Base-by-base conservation (phyloP, 1,140 invertebrate genomes). In the Drosophila sturtevanti region DNA sequence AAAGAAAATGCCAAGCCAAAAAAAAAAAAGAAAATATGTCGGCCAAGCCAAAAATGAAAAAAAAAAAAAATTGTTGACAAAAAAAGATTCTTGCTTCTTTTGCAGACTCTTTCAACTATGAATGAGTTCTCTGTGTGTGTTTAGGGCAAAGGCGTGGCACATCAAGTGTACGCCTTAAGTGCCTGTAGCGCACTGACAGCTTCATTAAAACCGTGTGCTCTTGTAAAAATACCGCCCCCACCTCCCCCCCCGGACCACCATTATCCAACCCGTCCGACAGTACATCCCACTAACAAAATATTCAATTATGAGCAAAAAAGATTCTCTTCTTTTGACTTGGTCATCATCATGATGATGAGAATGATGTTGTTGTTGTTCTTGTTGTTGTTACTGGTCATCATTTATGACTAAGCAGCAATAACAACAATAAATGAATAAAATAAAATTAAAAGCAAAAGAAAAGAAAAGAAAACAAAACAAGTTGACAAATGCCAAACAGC, bases 401-500 rank as follows among this genome's bases (percentile, higher is more conserved):
- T 74, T 74, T 54, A 63, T 63, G 66, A 62, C 51, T 74, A 64
- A 37, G 48, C 59, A 61, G 16, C 41, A 48, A 44, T 10, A 48
- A 48, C 41, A 48, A 48, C 41, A 48, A 48, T 18, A 48, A 48
- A 52, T 35, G 12, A 22, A 22, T 22, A 18, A 72, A 77, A 79
- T 72, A 75, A 81, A 82, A 79, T 55, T 62, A 65, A n/a, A n/a
- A n/a, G n/a, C n/a, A n/a, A n/a, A 63, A 48, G 35, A 18, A 63
- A 2, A 52, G 31, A 35, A 41, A 35, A n/a, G 48, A 18, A 58
- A 44, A 69, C 18, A 63, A 73, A 77, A 78, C 77, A 67, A 72
- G 66, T 79, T 85, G 81, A 85, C 80, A 85, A 85, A 85, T 85
- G 72, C 71, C 80, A 84, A 79, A 85, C 81, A 85, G 80, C 81